Percentiles rank a stretch among this genome's conserved stretches.
These are phyloP conservation scores for Ligdia adustata DNA, from an alignment of 2,888 invertebrate species.

Conservation along the genomic window DNA sequence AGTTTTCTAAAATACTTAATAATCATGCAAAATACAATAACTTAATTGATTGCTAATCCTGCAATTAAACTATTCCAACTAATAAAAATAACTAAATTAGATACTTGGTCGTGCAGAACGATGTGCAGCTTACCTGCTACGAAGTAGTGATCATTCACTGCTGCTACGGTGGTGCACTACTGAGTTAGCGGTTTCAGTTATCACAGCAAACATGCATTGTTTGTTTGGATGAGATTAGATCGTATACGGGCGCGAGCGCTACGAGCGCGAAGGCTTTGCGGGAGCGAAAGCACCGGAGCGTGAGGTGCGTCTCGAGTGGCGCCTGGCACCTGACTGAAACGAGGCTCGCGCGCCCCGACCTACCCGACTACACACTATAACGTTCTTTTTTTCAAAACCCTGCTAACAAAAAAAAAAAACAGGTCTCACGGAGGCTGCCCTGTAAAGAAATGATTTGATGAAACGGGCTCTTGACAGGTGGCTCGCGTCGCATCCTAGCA, in stretches of 20 bases:
- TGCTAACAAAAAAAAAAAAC: conserved; percentile 73
- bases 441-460: conserved; percentile 83
- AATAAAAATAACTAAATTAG: too few relatives aligned
- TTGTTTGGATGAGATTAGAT: conserved; percentile 14
- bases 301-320: conserved; percentile 72
- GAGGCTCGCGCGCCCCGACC: conserved; percentile 79
- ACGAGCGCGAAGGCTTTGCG: conserved; percentile 53
- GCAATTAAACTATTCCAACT: too few relatives aligned
- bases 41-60: too few relatives aligned
- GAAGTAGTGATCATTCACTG: conserved; percentile 62
- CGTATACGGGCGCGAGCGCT: conserved; percentile 27
- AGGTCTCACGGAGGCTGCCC: conserved; percentile 74
- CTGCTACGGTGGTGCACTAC: conserved; percentile 54
- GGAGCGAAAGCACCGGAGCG: conserved; percentile 47
- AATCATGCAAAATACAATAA: too few relatives aligned
- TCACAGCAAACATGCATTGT: conserved; percentile 35
- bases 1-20: too few relatives aligned
- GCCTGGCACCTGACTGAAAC: conserved; percentile 80
- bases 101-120: too few relatives aligned
- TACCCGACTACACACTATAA: conserved; percentile 75
- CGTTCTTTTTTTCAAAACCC: conserved; percentile 74
- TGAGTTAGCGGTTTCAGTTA: conserved; percentile 33
- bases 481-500: conserved; percentile 71
- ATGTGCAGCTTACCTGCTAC: conserved; percentile 59
- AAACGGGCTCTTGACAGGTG: conserved; percentile 80